These are phyloP conservation scores for Meandrusa payeni DNA, from an alignment of 2,888 invertebrate species.

Conservation along the genomic window DNA sequence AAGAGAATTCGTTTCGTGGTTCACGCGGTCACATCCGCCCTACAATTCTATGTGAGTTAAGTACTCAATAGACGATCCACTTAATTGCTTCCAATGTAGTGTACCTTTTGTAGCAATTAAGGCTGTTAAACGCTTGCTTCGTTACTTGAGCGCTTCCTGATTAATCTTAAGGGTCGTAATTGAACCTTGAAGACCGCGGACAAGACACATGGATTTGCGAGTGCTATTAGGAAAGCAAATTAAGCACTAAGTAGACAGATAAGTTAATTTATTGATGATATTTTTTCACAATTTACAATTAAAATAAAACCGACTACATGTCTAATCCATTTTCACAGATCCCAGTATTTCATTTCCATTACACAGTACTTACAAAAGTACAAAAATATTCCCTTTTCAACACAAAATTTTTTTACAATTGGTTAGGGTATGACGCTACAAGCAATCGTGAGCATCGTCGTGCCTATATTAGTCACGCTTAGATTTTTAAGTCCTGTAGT, in stretches of 20 bases:
- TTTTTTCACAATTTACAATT: no score
- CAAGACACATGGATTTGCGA: slow-evolving; percentile 43
- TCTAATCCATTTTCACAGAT: no score
- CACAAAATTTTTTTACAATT: no score
- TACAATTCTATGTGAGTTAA: slow-evolving; percentile 25
- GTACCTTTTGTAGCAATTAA: slow-evolving; percentile 54
- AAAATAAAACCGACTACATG: no score
- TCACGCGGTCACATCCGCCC: slow-evolving; percentile 37
- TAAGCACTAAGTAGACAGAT: slow-evolving; percentile 3
- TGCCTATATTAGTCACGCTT: no score
- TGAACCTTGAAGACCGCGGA: slow-evolving; percentile 43
- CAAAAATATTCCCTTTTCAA: no score
- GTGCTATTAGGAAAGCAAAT: slow-evolving; percentile 6
- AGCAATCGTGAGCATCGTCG: no score
- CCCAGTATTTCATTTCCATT: no score
- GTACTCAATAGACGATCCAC: slow-evolving; percentile 48
- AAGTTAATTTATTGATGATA: no score
- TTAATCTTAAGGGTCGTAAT: slow-evolving; percentile 60
- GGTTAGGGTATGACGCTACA: no score
- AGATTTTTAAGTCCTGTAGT: no score
- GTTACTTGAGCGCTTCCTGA: slow-evolving; percentile 46
- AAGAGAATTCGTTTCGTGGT: slow-evolving; percentile 36
- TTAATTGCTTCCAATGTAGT: slow-evolving; percentile 51
- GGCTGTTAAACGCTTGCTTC: slow-evolving; percentile 51
- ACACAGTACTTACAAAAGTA: no score